Percentiles rank a stretch among this genome's conserved stretches.
Evolutionary conservation across 2,113 vertebrate genomes (phyloP).

Genomic region (Hydrochoerus hydrochaeris): DNA sequence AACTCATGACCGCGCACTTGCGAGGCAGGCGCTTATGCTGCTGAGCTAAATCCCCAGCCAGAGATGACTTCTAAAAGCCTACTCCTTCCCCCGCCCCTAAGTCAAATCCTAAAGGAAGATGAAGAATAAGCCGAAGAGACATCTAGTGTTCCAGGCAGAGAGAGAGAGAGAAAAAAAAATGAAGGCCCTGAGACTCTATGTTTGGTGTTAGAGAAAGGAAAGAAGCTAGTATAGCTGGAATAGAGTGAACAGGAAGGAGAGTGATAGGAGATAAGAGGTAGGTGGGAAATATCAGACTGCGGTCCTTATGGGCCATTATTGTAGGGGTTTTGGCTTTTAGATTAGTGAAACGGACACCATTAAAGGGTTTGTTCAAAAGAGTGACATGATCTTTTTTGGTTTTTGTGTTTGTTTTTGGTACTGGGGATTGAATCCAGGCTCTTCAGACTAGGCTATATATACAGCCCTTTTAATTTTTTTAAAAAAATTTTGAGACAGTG

Average conservation of each 20-base stretch:
- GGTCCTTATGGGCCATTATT: not conserved
- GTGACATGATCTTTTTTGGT: not conserved
- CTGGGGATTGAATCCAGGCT: not conserved
- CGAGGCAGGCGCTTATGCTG: too few species aligned
- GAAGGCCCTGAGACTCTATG: not conserved
- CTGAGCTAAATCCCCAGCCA: too few species aligned
- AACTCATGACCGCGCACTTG: too few species aligned
- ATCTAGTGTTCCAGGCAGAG: not conserved
- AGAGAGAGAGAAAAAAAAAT: not conserved
- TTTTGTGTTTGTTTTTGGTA: not conserved
- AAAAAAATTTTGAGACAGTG: not conserved
- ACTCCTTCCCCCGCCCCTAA: not conserved
- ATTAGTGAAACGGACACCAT: not conserved
- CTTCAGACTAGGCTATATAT: not conserved
- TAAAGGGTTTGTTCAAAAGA: conserved; percentile 9
- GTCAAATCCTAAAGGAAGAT: not conserved
- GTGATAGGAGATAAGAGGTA: not conserved
- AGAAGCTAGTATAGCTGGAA: not conserved
- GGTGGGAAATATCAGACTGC: not conserved
- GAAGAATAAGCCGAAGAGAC: not conserved
- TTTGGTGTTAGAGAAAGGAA: not conserved
- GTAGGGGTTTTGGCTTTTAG: not conserved
- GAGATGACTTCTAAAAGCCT: conserved; percentile 44
- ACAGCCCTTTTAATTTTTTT: not conserved
- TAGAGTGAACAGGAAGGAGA: not conserved